Evolutionary conservation across 2,888 invertebrate genomes (phyloP), one percentile per base, ranked within the genome.

Genomic region (Drosophila dives): DNA sequence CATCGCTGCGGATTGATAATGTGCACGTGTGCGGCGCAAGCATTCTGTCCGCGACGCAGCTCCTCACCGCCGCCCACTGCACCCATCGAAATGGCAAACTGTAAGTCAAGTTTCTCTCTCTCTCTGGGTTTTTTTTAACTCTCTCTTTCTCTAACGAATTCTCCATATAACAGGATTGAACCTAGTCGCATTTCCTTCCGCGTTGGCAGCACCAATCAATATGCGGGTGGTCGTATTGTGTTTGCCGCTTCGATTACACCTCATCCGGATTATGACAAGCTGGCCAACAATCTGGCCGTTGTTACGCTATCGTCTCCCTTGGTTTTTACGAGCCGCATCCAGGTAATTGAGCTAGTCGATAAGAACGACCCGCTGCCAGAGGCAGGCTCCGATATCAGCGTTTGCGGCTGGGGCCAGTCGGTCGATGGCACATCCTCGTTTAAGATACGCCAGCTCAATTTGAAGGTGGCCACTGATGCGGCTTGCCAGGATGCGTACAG

Each of bases 41-140:
- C 59, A 91, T 92, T 20, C 12, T 91, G 23, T 76, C 79, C 0
- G 11, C 0, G 0, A 74, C 65, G 0, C 72, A 82, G 11, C 66
- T 92, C 12, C 75, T 92, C 10, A 93, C 93, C 4, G 91, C 93
- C 2, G 93, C 92, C 6, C 93, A 92, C 56, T 92, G 93, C 61
- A 69, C 90, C 5, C 67, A 79, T 0, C 80, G 86, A 23, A 48
- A 78, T 34, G 48, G 40, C 29, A 51, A 75, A 23, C 12, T 67
- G 92, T 92, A 79, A 90, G 90, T 82, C 0, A 2, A 10, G 3
- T n/a, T 6, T 23, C 8, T 54, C 23, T 23, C 17, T 11, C 15
- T 2, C 17, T 11, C 3, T 11, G 29, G 5, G 5, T 29, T 29
- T 11, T 17, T n/a, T 15, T 17, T 2, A 77, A 45, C 20, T 45